Evolutionary conservation across 2,797 vertebrate genomes (phyloP).

Genomic region (Crocodylus rhombifer): DNA sequence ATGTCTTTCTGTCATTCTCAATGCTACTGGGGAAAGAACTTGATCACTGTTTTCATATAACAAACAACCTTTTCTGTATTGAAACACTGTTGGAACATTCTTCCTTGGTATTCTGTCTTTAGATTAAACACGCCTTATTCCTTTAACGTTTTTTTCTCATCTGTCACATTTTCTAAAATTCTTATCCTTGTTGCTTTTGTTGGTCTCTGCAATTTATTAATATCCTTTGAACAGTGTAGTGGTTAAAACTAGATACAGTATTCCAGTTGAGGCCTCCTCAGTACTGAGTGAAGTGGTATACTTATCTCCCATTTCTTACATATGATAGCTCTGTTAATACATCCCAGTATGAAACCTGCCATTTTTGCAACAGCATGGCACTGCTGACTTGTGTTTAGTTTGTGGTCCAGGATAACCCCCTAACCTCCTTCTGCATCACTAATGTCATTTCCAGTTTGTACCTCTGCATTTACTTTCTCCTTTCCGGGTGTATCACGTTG

Average conservation of each 20-base stretch:
- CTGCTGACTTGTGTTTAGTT: accelerated
- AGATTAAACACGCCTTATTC: background rate
- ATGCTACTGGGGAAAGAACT: no score
- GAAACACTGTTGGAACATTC: background rate
- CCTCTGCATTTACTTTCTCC: background rate
- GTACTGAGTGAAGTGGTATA: background rate
- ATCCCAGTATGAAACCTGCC: background rate
- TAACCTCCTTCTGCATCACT: background rate
- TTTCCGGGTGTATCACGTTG: no score
- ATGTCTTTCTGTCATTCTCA: no score
- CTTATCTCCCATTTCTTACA: background rate
- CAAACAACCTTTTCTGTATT: background rate
- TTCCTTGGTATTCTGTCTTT: background rate
- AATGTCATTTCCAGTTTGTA: background rate
- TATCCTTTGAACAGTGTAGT: background rate
- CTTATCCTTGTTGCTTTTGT: background rate
- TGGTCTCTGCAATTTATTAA: background rate
- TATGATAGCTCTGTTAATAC: background rate
- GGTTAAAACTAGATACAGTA: background rate
- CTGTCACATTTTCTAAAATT: background rate
- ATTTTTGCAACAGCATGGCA: background rate
- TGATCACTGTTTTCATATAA: no score
- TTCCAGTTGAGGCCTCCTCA: background rate
- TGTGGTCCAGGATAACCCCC: background rate
- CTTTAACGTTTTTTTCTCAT: background rate